Evolutionary conservation across 2,797 vertebrate genomes (phyloP).

Genomic region (Pseudochaenichthys georgianus): DNA sequence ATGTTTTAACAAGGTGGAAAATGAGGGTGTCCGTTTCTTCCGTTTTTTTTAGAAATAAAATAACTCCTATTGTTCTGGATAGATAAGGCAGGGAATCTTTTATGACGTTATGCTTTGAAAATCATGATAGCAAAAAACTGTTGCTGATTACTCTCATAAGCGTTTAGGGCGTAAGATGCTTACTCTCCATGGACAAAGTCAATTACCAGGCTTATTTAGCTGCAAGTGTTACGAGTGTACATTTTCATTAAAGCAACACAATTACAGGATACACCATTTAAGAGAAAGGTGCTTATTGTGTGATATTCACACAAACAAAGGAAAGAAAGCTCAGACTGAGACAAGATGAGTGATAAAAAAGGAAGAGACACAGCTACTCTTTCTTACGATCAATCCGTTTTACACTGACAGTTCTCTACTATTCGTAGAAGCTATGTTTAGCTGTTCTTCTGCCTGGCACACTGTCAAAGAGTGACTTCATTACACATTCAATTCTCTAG

Average conservation of each 20-base stretch:
- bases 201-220: slow-evolving; percentile 40
- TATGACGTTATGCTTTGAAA: too few species aligned
- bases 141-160: slow-evolving; percentile 15
- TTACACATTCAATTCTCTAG: slow-evolving; percentile 56
- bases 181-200: slow-evolving; percentile 21
- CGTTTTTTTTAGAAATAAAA: too few species aligned
- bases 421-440: slow-evolving; percentile 71
- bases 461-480: slow-evolving; percentile 63
- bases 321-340: slow-evolving; percentile 18
- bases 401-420: slow-evolving; percentile 62
- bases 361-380: slow-evolving; percentile 35
- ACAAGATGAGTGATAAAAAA: slow-evolving; percentile 16
- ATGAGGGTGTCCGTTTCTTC: too few species aligned
- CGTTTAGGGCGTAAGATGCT: slow-evolving; percentile 34
- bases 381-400: slow-evolving; percentile 66
- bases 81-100: too few species aligned
- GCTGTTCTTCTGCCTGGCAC: slow-evolving; percentile 55
- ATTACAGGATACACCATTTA: slow-evolving; percentile 20
- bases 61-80: too few species aligned
- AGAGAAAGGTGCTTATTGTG: slow-evolving; percentile 29
- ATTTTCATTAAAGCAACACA: slow-evolving; percentile 20
- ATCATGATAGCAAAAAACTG: neutral
- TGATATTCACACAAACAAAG: slow-evolving; percentile 26
- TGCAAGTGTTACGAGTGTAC: slow-evolving; percentile 10
- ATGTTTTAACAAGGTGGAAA: too few species aligned